These are phyloP conservation scores for Psilopsiagon aurifrons DNA, from an alignment of 2,113 vertebrate genomes.

Conservation along the genomic window DNA sequence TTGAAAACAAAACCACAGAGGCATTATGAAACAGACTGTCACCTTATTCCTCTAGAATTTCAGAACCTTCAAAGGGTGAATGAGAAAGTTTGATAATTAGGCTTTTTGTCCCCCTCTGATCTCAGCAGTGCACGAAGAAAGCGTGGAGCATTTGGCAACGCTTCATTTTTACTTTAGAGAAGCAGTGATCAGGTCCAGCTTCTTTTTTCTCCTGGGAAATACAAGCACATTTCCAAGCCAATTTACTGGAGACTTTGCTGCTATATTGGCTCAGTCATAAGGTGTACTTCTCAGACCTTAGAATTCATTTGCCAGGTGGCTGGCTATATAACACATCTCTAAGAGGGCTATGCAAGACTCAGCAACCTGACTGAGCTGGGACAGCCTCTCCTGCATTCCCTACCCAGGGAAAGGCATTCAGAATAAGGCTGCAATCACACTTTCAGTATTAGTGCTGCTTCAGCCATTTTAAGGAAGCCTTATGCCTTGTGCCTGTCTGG, in stretches of 20 bases:
- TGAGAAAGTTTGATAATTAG: not conserved
- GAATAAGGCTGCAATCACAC: not conserved
- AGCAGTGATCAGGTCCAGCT: not conserved
- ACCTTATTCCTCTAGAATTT: not conserved
- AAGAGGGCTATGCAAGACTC: not conserved
- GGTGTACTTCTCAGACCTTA: not conserved
- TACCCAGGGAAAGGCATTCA: not conserved
- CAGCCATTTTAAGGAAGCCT: not conserved
- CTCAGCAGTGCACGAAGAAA: not conserved
- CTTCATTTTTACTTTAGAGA: not conserved
- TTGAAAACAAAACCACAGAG: slow-evolving; percentile 59
- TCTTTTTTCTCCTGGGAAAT: not conserved
- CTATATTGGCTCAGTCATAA: not conserved
- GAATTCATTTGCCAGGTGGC: not conserved
- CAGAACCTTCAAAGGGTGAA: not conserved
- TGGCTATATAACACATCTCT: not conserved
- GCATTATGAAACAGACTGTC: not conserved
- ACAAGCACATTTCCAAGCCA: not conserved
- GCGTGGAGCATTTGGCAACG: not conserved
- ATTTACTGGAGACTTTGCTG: not conserved
- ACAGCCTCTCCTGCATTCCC: not conserved
- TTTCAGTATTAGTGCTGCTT: not conserved
- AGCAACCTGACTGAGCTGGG: not conserved
- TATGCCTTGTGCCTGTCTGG: not conserved
- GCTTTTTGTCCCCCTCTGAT: not conserved